These are phyloP conservation scores for Lutjanus campechanus DNA, from an alignment of 2,797 vertebrate genomes.

Conservation along the genomic window DNA sequence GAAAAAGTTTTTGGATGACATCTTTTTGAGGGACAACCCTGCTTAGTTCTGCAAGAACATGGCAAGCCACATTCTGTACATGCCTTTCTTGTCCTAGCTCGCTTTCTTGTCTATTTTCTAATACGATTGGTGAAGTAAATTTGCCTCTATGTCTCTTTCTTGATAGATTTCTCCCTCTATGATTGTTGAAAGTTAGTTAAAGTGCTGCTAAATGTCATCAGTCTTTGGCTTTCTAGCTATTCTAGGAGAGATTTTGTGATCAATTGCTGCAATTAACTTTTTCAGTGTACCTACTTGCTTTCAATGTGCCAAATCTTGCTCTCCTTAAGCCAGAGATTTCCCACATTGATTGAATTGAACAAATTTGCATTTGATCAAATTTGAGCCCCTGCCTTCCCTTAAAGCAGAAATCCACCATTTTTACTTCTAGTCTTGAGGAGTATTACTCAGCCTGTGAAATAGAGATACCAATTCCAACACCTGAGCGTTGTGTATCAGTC, in stretches of 20 bases:
- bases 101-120: neutral
- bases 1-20: too few species aligned
- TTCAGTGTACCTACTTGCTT: slow-evolving; percentile 2
- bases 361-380: neutral
- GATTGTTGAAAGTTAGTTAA: neutral
- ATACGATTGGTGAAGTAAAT: neutral
- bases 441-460: neutral
- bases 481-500: neutral
- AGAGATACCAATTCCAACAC: too few species aligned
- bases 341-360: neutral
- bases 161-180: neutral
- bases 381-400: neutral
- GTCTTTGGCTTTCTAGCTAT: neutral
- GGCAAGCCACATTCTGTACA: too few species aligned
- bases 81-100: neutral
- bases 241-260: neutral
- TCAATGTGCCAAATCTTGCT: neutral
- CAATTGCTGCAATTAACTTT: slow-evolving; percentile 10
- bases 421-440: neutral
- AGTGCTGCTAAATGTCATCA: slow-evolving; percentile 26
- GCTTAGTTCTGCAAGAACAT: too few species aligned
- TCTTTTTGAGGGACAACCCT: too few species aligned
- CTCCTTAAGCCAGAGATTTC: slow-evolving; percentile 10
- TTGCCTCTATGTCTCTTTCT: neutral
- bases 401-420: neutral